Base-by-base conservation (phyloP, 2,797 vertebrate species). In the Lacerta bilineata region DNA sequence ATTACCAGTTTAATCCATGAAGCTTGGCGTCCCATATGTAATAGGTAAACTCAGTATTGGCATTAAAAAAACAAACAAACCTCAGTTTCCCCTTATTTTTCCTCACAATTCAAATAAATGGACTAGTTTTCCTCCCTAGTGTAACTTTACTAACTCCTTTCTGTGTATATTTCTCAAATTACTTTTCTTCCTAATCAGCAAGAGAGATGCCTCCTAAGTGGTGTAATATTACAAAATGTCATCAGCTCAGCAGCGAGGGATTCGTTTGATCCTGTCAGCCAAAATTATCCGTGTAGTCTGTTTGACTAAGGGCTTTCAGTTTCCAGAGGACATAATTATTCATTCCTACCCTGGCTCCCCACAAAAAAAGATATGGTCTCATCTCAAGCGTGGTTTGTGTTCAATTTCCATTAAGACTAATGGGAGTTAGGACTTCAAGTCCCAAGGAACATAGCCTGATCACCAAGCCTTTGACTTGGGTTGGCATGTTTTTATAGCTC, bases 291-390 rank as follows among this genome's bases (percentile, higher is more conserved):
- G 23, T 80, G 33, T 43, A 43, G 46, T 69, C 87, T 84, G 64
- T 84, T 84, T 79, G 76, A 88, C 75, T 79, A 79, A 84, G 82
- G 72, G 66, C 27, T 84, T 82, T 84, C 64, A 64, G 36, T 88
- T 88, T 88, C 75, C 75, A 84, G 87, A 80, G 87, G 74, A 72
- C 66, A 82, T 87, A 88, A 80, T 88, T 80, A 84, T 84, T 88
- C 82, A 74, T 29, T n/a, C n/a, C 64, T 27, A 11, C 66, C 76
- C 85, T 71, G 55, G 25, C 76, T 79, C 29, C 18, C 79, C 46
- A 3, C 39, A 33, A 61, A 78, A 85, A 69, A 79, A n/a, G 76
- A 46, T 71, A 78, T 43, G 66, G 33, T 46, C 46, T 88, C 46
- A 84, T 79, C 75, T 80, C 69, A 85, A 39, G 88, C 71, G 64